Evolutionary conservation across 2,888 invertebrate genomes (phyloP), one percentile per base, ranked within the genome.

Genomic region (Spilosoma lubricipeda): DNA sequence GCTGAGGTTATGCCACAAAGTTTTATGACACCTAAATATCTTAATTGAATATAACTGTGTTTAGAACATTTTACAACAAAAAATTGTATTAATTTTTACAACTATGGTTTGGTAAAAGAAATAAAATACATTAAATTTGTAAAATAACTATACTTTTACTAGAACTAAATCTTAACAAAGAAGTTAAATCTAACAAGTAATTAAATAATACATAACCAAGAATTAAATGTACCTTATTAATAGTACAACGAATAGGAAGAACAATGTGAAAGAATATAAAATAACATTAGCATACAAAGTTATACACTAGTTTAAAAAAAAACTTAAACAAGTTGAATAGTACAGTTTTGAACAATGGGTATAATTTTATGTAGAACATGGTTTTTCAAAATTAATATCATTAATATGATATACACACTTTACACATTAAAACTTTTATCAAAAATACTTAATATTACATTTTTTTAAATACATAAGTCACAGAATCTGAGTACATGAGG

Each of bases 81-180:
- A 3, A 15, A 59, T 0, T 27, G 59, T 15, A 15, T 15, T 59
- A 4, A n/a, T 56, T n/a, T 11, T n/a, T n/a, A 15, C n/a, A n/a
- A 56, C n/a, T 56, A 56, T 11, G 11, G 9, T n/a, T 52, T 36
- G 23, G n/a, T 48, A 48, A 36, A 30, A 7, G 27, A 68, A 73
- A 69, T 39, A 69, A 65, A 65, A 52, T 70, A 39, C 5, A 59
- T 23, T 23, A 9, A 30, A 36, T 74, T 73, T 56, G 45, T 70
- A 36, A 80, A 70, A 39, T 74, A 77, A 75, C 76, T 9, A 70
- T 73, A 72, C 77, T 82, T 48, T 84, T 70, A 63, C 80, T 84
- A 81, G 72, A 79, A 52, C 67, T 67, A 39, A 77, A 72, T 59
- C 73, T 63, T 68, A 76, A 70, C 64, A 71, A 76, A 75, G 59